A percentile compares a stretch with the other conserved stretches of the same genome.
Conservation (phyloP, 1,140 invertebrate species). For the Polypedilum pembai region DNA sequence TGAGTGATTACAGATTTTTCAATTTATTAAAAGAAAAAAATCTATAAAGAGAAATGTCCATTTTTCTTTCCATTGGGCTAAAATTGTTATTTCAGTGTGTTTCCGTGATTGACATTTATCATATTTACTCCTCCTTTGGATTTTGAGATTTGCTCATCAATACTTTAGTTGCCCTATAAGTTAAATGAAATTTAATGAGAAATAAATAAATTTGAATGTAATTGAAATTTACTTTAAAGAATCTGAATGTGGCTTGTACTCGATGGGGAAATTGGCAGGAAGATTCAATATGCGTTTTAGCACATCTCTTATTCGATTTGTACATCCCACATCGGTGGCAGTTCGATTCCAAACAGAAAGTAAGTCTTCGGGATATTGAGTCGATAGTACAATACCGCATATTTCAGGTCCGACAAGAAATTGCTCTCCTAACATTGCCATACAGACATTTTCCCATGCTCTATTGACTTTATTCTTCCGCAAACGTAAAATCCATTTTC, state of each 20-base stretch:
- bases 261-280: constrained; percentile 77
- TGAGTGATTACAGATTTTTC: too few relatives aligned
- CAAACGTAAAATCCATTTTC: constrained; percentile 92
- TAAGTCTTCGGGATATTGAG: constrained; percentile 92
- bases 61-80: too few relatives aligned
- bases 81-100: too few relatives aligned
- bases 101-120: not conserved
- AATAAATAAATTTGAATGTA: not conserved
- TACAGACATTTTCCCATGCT: constrained; percentile 96
- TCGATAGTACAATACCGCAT: constrained; percentile 93
- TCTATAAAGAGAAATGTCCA: too few relatives aligned
- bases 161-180: constrained; percentile 20
- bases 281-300: constrained; percentile 89
- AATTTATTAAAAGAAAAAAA: too few relatives aligned
- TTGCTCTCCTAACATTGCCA: constrained; percentile 97
- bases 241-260: constrained; percentile 25
- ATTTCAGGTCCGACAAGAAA: constrained; percentile 99
- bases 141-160: constrained; percentile 26
- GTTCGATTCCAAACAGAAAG: constrained; percentile 97
- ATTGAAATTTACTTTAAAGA: not conserved
- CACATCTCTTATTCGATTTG: constrained; percentile 86
- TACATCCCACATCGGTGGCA: constrained; percentile 78
- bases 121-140: not conserved
- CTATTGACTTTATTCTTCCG: constrained; percentile 90
- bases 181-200: not conserved